Evolutionary conservation across 2,797 vertebrate species (phyloP).

Genomic region (Danio aesculapii): DNA sequence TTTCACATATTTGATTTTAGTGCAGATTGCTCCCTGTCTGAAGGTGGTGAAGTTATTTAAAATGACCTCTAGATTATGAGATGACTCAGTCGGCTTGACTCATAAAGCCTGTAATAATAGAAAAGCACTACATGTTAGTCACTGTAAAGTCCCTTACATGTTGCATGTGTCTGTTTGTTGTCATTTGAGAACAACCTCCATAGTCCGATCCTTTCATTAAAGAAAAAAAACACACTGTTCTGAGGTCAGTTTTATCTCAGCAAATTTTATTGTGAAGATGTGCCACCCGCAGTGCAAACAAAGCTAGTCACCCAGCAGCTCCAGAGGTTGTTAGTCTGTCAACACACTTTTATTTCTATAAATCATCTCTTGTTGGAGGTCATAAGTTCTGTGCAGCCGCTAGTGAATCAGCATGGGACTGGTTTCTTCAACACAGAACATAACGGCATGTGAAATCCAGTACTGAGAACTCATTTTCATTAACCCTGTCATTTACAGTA

Average conservation of each 20-base stretch:
- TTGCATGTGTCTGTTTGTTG: neutral
- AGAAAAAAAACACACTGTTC: slow-evolving; percentile 16
- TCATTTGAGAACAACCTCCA: slow-evolving; percentile 2
- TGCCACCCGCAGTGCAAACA: slow-evolving; percentile 54
- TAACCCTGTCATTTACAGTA: neutral
- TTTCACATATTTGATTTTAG: slow-evolving; percentile 7
- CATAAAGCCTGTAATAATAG: slow-evolving; percentile 40
- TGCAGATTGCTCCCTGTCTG: neutral
- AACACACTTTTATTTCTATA: slow-evolving; percentile 54
- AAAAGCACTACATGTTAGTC: slow-evolving; percentile 27
- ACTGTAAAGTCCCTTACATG: neutral
- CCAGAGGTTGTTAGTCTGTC: slow-evolving; percentile 52
- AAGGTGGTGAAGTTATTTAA: slow-evolving; percentile 27
- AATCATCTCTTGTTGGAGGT: slow-evolving; percentile 53
- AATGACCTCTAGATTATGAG: neutral
- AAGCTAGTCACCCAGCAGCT: slow-evolving; percentile 36
- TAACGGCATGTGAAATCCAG: neutral
- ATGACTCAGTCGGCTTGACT: slow-evolving; percentile 12
- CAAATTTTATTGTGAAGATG: slow-evolving; percentile 25
- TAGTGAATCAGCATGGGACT: slow-evolving; percentile 34
- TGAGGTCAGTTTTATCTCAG: slow-evolving; percentile 27
- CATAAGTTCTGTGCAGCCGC: slow-evolving; percentile 47
- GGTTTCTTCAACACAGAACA: slow-evolving; percentile 11
- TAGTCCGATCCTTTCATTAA: neutral
- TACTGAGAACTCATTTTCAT: neutral